A percentile compares a stretch with the other conserved stretches of the same genome.
Evolutionary conservation across 1,140 invertebrate species (phyloP).

Genomic region (Cydia splendana): DNA sequence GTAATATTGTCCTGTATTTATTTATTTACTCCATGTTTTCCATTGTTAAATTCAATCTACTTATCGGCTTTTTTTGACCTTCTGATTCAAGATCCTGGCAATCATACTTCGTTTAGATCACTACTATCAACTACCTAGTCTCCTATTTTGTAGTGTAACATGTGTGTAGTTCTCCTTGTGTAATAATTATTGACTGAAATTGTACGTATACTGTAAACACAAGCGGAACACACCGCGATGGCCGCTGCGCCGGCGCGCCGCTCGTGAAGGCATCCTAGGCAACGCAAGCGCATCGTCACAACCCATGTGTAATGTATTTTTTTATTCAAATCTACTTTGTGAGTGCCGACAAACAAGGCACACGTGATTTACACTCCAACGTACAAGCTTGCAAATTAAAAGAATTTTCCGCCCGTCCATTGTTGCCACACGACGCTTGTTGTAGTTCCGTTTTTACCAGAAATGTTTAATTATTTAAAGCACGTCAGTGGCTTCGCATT

Average conservation of each 20-base stretch:
- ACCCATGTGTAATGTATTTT: slow-evolving; percentile 31
- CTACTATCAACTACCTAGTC: too few relatives aligned
- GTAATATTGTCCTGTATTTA: too few relatives aligned
- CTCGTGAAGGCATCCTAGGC: slow-evolving; percentile 68
- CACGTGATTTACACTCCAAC: slow-evolving; percentile 29
- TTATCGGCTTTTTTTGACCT: too few relatives aligned
- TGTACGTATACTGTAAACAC: slow-evolving; percentile 5
- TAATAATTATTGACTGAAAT: neutral
- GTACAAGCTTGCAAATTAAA: slow-evolving; percentile 21
- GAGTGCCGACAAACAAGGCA: slow-evolving; percentile 19
- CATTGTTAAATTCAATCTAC: too few relatives aligned
- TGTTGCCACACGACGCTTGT: slow-evolving; percentile 14
- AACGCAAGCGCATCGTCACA: slow-evolving; percentile 17
- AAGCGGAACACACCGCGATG: slow-evolving; percentile 2
- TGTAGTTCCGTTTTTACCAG: slow-evolving; percentile 21
- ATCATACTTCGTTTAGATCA: too few relatives aligned
- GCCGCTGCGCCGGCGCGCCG: slow-evolving; percentile 29
- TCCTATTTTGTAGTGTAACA: neutral
- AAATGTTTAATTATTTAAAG: slow-evolving; percentile 26
- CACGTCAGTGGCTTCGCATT: slow-evolving; percentile 21
- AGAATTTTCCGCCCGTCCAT: slow-evolving; percentile 6
- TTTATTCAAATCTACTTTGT: slow-evolving; percentile 24
- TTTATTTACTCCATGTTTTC: too few relatives aligned
- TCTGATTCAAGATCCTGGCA: too few relatives aligned
- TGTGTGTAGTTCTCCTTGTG: neutral